These are phyloP conservation scores for Caenorhabditis elegans DNA, from an alignment of 1,140 invertebrate genomes.

Conservation along the genomic window DNA sequence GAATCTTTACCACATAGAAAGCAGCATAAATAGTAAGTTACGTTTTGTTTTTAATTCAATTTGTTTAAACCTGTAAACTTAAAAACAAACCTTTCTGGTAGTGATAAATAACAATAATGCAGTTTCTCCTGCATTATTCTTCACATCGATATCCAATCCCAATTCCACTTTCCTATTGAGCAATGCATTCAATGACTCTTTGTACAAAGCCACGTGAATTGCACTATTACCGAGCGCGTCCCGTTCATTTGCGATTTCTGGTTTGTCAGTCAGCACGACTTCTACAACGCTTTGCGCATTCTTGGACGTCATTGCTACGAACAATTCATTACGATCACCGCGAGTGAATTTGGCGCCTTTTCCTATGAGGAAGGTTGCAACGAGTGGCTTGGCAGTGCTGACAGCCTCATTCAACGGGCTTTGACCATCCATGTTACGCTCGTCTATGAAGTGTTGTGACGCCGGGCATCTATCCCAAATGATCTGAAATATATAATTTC, in stretches of 20 bases:
- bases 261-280: constrained; percentile 57
- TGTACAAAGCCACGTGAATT: constrained; percentile 58
- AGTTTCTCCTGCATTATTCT: constrained; percentile 64
- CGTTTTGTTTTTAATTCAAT: no score
- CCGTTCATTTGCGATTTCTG: constrained; percentile 53
- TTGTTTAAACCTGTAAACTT: no score
- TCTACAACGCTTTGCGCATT: constrained; percentile 55
- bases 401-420: constrained; percentile 62
- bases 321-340: background rate
- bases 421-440: constrained; percentile 59
- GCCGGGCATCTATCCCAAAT: constrained; percentile 52
- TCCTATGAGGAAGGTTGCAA: background rate
- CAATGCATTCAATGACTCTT: constrained; percentile 58
- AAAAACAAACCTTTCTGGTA: constrained; percentile 3
- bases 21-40: no score
- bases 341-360: background rate
- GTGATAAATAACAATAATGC: constrained; percentile 39
- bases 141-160: constrained; percentile 63
- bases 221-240: constrained; percentile 64
- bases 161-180: constrained; percentile 48
- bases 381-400: constrained; percentile 60
- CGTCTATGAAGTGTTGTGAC: constrained; percentile 56
- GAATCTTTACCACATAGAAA: no score
- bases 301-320: constrained; percentile 1
- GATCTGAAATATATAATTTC: constrained; percentile 47